Evolutionary conservation across 2,113 vertebrate species (phyloP).

Genomic region (Myotis lucifugus): DNA sequence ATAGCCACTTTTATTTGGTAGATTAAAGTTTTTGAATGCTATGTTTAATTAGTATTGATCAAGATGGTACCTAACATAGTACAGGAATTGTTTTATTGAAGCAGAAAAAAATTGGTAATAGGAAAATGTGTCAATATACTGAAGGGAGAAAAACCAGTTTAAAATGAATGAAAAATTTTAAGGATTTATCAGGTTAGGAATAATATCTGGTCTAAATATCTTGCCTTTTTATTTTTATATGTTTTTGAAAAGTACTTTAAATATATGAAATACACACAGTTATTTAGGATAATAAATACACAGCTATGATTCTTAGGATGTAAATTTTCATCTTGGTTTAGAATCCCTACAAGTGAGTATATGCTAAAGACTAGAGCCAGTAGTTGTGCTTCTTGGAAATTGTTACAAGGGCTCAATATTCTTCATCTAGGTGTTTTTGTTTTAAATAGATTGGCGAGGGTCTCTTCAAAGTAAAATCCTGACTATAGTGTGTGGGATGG

Average conservation of each 20-base stretch:
- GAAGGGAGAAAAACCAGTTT: not conserved
- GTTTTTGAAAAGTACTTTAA: not conserved
- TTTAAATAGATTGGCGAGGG: not conserved
- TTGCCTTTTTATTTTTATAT: not conserved
- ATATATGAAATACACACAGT: not conserved
- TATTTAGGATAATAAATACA: not conserved
- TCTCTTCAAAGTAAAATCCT: not conserved
- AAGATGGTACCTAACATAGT: not conserved
- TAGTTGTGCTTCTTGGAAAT: not conserved
- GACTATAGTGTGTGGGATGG: not conserved
- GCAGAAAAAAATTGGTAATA: not conserved
- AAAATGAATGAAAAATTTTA: not conserved
- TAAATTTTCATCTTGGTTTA: not conserved
- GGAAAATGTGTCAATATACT: not conserved
- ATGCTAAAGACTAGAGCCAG: not conserved
- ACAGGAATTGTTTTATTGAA: not conserved
- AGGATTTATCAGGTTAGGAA: not conserved
- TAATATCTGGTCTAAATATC: not conserved
- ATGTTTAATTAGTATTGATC: not conserved
- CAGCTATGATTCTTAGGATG: not conserved
- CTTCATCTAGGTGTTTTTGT: not conserved
- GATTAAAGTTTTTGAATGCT: slow-evolving; percentile 33
- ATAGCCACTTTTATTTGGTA: not conserved
- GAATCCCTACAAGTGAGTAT: not conserved
- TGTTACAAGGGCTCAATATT: not conserved